phyloP scores from a whole-genome alignment of 2,888 invertebrate genomes.

The Heliconius erato region DNA sequence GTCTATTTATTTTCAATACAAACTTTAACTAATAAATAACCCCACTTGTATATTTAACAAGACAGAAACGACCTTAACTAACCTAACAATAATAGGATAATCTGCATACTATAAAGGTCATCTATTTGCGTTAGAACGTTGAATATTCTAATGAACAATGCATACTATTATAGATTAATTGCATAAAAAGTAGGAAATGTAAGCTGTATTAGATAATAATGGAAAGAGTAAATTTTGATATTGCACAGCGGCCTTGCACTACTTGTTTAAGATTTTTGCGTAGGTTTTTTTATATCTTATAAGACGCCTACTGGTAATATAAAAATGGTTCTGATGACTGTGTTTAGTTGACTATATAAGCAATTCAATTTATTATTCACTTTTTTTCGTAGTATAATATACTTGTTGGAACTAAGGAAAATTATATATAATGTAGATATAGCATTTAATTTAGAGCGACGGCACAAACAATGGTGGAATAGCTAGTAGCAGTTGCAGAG shows the following conservation, averaged over 20 bases:
- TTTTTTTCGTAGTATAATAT: neutral
- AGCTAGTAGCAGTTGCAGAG: neutral
- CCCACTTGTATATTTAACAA: slow-evolving; percentile 46
- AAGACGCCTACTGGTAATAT: neutral
- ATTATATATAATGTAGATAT: neutral
- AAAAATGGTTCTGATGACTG: neutral
- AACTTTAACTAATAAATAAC: slow-evolving; percentile 4
- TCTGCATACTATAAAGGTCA: slow-evolving; percentile 29
- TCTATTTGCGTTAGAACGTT: slow-evolving; percentile 24
- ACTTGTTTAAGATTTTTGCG: slow-evolving; percentile 18
- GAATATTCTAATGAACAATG: slow-evolving; percentile 28
- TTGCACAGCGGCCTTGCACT: slow-evolving; percentile 25
- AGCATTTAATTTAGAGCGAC: neutral
- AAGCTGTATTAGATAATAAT: slow-evolving; percentile 2
- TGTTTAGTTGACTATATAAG: neutral
- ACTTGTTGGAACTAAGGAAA: neutral
- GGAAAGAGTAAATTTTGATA: slow-evolving; percentile 4
- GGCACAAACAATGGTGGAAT: slow-evolving; percentile 17
- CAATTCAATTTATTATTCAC: neutral
- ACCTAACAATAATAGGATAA: slow-evolving; percentile 33
- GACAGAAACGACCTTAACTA: slow-evolving; percentile 26
- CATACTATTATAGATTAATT: slow-evolving; percentile 27
- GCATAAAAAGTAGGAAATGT: slow-evolving; percentile 15
- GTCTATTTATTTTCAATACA: neutral
- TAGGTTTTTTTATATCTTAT: slow-evolving; percentile 15